Percentiles rank a stretch among this genome's conserved stretches.
Conservation (phyloP, 2,888 invertebrate genomes). For the Hedychridium roseum region DNA sequence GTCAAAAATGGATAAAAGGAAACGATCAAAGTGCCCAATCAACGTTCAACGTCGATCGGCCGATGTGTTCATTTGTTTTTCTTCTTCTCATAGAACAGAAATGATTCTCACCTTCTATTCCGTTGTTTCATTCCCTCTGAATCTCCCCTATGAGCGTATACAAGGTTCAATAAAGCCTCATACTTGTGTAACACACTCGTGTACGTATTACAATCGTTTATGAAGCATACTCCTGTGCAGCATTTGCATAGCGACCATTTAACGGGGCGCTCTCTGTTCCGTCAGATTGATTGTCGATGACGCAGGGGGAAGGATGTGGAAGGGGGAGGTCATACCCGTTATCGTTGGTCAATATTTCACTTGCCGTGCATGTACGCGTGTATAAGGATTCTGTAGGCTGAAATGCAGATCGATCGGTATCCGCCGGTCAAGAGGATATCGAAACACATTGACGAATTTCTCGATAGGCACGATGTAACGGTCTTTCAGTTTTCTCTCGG, state of each 20-base stretch:
- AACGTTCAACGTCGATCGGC: too few relatives aligned
- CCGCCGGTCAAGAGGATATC: conserved; percentile 12
- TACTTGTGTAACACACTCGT: conserved; percentile 6
- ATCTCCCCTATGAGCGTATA: too few relatives aligned
- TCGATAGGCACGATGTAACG: not conserved
- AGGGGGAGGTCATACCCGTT: conserved; percentile 1
- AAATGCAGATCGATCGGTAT: conserved; percentile 16
- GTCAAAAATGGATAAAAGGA: too few relatives aligned
- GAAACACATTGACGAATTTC: not conserved
- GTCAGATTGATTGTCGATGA: conserved; percentile 16
- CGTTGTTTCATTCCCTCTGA: too few relatives aligned
- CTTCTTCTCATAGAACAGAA: too few relatives aligned
- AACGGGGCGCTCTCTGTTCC: conserved; percentile 15
- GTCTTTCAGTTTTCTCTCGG: not conserved
- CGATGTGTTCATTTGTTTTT: too few relatives aligned
- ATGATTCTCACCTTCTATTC: too few relatives aligned
- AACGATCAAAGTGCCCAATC: too few relatives aligned
- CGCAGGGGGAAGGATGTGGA: conserved; percentile 1
- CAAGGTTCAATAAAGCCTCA: conserved; percentile 25
- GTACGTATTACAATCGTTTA: conserved; percentile 4
- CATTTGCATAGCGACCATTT: conserved; percentile 17
- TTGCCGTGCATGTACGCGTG: conserved; percentile 11
- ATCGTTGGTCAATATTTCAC: conserved; percentile 22
- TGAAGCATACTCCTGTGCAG: conserved; percentile 5
- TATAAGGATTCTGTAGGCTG: conserved; percentile 19